These are phyloP conservation scores for Scaptomyza montana DNA, from an alignment of 1,140 invertebrate genomes.

Conservation along the genomic window DNA sequence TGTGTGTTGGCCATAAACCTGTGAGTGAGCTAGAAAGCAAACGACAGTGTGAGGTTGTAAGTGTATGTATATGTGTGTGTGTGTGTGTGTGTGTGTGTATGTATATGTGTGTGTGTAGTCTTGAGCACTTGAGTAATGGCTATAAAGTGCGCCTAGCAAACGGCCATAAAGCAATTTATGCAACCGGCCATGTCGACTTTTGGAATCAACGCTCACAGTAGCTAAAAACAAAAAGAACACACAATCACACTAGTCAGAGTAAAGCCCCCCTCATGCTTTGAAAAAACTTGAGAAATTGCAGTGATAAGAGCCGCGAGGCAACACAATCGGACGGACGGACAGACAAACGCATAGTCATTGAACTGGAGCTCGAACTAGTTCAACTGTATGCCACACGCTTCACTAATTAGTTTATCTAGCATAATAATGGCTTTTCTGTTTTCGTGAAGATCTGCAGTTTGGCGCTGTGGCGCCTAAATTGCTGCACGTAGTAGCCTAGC, in stretches of 20 bases:
- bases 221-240: slow-evolving; percentile 22
- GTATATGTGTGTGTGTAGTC: slow-evolving; percentile 14
- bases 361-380: slow-evolving; percentile 25
- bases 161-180: slow-evolving; percentile 79
- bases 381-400: slow-evolving; percentile 7
- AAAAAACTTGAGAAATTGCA: slow-evolving; percentile 70
- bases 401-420: slow-evolving; percentile 57
- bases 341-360: slow-evolving; percentile 6
- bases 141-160: slow-evolving; percentile 73
- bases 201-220: slow-evolving; percentile 77
- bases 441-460: slow-evolving; percentile 16
- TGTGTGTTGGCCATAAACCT: slow-evolving; percentile 72
- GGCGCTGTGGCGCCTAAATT: slow-evolving; percentile 72
- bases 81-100: slow-evolving; percentile 19
- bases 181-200: slow-evolving; percentile 66
- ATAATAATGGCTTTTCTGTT: slow-evolving; percentile 34
- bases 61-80: no score
- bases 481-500: slow-evolving; percentile 56
- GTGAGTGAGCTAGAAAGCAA: slow-evolving; percentile 24
- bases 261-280: neutral
- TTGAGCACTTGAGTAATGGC: slow-evolving; percentile 79
- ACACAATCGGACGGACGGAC: no score
- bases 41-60: neutral
- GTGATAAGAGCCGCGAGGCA: slow-evolving; percentile 58
- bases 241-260: slow-evolving; percentile 3